Conservation (phyloP, 2,888 invertebrate genomes). For the Pandemis corylana region DNA sequence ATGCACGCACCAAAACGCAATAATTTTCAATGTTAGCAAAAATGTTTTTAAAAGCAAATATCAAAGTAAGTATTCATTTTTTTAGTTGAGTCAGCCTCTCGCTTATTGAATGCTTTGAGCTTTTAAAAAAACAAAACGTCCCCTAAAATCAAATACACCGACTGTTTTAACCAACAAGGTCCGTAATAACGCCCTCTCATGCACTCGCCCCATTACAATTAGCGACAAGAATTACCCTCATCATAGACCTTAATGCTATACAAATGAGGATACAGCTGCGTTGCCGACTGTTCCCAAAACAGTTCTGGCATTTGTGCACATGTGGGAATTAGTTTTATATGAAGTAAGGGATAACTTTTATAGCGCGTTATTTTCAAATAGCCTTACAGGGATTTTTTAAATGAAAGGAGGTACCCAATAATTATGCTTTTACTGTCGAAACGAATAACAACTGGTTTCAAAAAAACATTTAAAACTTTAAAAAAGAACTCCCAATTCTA, state of each 20-base stretch:
- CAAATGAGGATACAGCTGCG: conserved; percentile 22
- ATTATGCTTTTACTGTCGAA: not conserved
- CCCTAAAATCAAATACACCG: conserved; percentile 40
- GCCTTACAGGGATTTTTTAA: not conserved
- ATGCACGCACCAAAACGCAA: not conserved
- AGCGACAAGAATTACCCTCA: conserved; percentile 46
- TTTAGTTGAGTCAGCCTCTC: not conserved
- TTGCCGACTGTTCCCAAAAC: conserved; percentile 34
- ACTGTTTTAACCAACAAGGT: conserved; percentile 38
- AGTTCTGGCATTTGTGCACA: conserved; percentile 36
- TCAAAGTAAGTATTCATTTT: not conserved
- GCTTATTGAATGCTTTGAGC: conserved; percentile 15
- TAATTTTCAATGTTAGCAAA: not conserved
- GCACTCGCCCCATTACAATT: conserved; percentile 67
- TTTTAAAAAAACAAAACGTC: conserved; percentile 32
- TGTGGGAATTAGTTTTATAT: conserved; percentile 39
- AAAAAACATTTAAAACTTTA: not conserved
- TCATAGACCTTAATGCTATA: conserved; percentile 36
- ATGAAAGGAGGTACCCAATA: not conserved
- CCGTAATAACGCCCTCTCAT: conserved; percentile 49
- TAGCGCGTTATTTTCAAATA: conserved; percentile 2
- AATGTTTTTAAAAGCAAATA: conserved; percentile 5
- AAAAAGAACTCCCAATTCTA: not conserved
- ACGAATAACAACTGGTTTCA: not conserved
- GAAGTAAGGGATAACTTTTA: conserved; percentile 36